Conservation (phyloP, 2,888 invertebrate species). For the Trilocha varians region DNA sequence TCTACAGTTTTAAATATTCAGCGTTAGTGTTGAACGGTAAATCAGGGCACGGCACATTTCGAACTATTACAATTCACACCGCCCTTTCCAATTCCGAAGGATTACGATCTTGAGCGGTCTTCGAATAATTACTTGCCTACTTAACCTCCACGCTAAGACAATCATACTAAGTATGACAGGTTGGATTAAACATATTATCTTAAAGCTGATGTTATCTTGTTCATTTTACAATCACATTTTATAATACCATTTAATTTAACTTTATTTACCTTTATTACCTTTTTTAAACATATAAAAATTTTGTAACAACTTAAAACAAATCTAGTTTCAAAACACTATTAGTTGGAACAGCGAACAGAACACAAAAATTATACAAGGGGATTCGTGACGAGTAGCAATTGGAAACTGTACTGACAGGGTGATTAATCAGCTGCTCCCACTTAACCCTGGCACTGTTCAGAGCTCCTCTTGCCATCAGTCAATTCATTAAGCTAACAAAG, state of each 20-base stretch:
- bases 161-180: no score
- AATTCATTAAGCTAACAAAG: slow-evolving; percentile 72
- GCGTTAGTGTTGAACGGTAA: slow-evolving; percentile 70
- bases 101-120: slow-evolving; percentile 65
- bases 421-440: slow-evolving; percentile 69
- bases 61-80: slow-evolving; percentile 69
- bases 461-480: slow-evolving; percentile 66
- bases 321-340: neutral
- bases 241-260: no score
- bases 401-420: slow-evolving; percentile 66
- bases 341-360: slow-evolving; percentile 3
- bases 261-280: no score
- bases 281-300: neutral
- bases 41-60: slow-evolving; percentile 67
- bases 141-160: slow-evolving; percentile 16
- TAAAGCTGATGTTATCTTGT: no score
- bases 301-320: neutral
- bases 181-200: no score
- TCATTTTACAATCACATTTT: no score
- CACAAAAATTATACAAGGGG: slow-evolving; percentile 42
- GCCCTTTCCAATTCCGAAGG: slow-evolving; percentile 68
- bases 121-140: slow-evolving; percentile 70
- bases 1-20: slow-evolving; percentile 69
- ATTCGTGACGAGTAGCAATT: slow-evolving; percentile 66
- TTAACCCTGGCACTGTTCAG: slow-evolving; percentile 68